A percentile compares a stretch with the other conserved stretches of the same genome.
Conservation (phyloP, 2,888 invertebrate genomes). For the Cyclophora albipunctata region DNA sequence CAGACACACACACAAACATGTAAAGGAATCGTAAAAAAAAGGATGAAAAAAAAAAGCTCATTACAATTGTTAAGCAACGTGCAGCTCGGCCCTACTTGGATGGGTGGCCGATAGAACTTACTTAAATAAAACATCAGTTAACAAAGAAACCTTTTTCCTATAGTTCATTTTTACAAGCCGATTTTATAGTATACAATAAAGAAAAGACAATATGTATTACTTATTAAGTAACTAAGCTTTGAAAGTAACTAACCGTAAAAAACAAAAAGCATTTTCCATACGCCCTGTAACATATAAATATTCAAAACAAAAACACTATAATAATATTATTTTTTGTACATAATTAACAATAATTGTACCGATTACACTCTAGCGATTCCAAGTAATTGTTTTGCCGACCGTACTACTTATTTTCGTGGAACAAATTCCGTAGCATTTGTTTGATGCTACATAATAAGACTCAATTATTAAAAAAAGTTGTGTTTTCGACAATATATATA, state of each 20-base stretch:
- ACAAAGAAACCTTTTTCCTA: too few species aligned
- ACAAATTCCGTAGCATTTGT: slow-evolving; percentile 71
- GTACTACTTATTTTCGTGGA: slow-evolving; percentile 65
- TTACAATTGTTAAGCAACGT: neutral
- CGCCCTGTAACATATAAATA: too few species aligned
- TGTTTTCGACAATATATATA: slow-evolving; percentile 30
- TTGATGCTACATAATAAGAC: slow-evolving; percentile 72
- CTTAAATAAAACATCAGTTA: too few species aligned
- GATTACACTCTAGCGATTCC: slow-evolving; percentile 48
- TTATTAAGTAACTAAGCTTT: neutral
- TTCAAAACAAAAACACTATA: slow-evolving; percentile 15
- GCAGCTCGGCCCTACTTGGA: neutral
- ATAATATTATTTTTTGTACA: slow-evolving; percentile 48
- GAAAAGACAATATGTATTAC: neutral
- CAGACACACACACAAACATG: too few species aligned
- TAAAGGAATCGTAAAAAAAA: too few species aligned
- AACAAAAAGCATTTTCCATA: too few species aligned
- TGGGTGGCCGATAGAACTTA: too few species aligned
- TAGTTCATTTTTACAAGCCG: too few species aligned
- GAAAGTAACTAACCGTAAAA: too few species aligned
- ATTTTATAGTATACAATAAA: neutral
- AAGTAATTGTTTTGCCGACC: slow-evolving; percentile 56
- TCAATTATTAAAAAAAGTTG: slow-evolving; percentile 67
- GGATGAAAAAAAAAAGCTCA: too few species aligned
- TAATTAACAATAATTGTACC: slow-evolving; percentile 60